A percentile compares a stretch with the other conserved stretches of the same genome.
Conservation (phyloP, 2,113 vertebrate species). For the Crotalus tigris region DNA sequence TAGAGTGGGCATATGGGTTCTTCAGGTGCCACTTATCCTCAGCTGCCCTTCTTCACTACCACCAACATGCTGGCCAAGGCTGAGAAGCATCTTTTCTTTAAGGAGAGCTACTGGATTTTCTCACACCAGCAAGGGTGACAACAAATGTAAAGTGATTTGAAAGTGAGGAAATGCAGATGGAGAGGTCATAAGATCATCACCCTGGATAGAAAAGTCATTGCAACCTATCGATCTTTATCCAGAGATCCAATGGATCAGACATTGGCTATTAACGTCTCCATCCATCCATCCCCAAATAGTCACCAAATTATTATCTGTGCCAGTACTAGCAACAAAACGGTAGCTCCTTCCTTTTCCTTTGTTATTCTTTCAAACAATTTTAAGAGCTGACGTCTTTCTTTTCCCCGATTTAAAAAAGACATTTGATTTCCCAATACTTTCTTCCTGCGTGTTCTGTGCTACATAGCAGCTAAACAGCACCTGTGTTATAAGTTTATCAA, state of each 20-base stretch:
- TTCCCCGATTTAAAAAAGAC: slow-evolving; percentile 55
- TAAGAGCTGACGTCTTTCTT: slow-evolving; percentile 68
- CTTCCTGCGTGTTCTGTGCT: slow-evolving; percentile 85
- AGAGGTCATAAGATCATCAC: neutral
- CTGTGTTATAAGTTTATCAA: slow-evolving; percentile 94
- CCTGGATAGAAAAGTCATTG: slow-evolving; percentile 55
- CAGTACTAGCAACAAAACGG: slow-evolving; percentile 62
- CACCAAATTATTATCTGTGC: slow-evolving; percentile 54
- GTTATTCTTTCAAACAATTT: slow-evolving; percentile 70
- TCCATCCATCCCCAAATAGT: slow-evolving; percentile 22
- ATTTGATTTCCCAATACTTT: slow-evolving; percentile 83
- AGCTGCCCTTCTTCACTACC: neutral
- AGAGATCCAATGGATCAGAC: slow-evolving; percentile 44
- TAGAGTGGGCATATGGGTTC: neutral
- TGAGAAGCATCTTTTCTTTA: neutral
- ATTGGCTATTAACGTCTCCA: slow-evolving; percentile 32
- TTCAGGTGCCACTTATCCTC: neutral
- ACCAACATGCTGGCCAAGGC: neutral
- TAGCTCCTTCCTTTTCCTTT: slow-evolving; percentile 68
- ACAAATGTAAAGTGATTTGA: neutral
- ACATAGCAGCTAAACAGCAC: slow-evolving; percentile 89
- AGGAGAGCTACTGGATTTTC: neutral
- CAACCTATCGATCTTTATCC: slow-evolving; percentile 51
- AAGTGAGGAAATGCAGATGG: neutral
- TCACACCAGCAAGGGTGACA: neutral